Percentiles rank a stretch among this genome's conserved stretches.
phyloP scores from a whole-genome alignment of 2,113 vertebrate species.

The Ochotona curzoniae region DNA sequence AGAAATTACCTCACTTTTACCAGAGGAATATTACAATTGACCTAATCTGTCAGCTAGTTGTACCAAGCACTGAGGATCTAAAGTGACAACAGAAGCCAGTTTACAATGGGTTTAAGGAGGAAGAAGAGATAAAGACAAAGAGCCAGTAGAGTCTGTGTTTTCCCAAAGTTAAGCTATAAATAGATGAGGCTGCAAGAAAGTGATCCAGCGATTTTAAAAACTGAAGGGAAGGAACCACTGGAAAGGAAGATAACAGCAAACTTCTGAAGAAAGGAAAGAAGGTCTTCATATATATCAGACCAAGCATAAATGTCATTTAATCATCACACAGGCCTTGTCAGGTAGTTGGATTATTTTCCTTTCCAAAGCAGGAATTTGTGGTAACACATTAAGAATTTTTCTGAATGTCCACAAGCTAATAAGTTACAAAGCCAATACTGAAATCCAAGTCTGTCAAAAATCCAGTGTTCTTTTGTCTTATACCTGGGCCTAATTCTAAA shows the following conservation, averaged over 20 bases:
- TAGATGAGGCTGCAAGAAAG: background rate
- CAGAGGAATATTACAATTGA: conserved; percentile 18
- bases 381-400: conserved; percentile 42
- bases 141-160: background rate
- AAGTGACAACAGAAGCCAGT: conserved; percentile 41
- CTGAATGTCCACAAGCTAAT: background rate
- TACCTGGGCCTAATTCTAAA: background rate
- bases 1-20: conserved; percentile 29
- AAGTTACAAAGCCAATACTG: conserved; percentile 50
- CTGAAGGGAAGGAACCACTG: conserved; percentile 20
- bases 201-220: conserved; percentile 38
- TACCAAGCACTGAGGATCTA: background rate
- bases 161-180: conserved; percentile 24
- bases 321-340: background rate
- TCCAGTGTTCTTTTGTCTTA: conserved; percentile 9
- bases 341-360: background rate
- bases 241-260: conserved; percentile 28
- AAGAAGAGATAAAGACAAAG: conserved; percentile 20
- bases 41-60: conserved; percentile 30
- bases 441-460: conserved; percentile 31
- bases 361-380: conserved; percentile 12
- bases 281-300: background rate
- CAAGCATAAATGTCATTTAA: conserved; percentile 12
- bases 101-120: conserved; percentile 19
- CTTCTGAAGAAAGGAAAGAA: conserved; percentile 35